Evolutionary conservation across 1,140 invertebrate genomes (phyloP).

Genomic region (Whitmania pigra): DNA sequence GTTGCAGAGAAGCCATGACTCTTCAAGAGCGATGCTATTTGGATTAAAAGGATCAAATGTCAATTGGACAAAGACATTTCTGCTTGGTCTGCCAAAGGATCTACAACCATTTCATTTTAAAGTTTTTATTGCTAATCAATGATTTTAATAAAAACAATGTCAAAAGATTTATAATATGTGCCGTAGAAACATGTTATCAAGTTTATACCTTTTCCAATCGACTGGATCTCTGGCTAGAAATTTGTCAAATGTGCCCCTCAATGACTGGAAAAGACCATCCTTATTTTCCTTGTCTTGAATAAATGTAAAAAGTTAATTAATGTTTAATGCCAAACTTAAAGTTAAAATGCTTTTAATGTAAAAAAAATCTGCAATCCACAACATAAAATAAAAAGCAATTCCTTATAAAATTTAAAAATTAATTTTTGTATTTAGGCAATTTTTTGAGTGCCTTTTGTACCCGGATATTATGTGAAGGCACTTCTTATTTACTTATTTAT

Average conservation of each 20-base stretch:
- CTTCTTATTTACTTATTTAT: too few species aligned
- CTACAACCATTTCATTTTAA: constrained; percentile 27
- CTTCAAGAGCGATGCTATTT: constrained; percentile 54
- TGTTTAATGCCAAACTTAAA: background rate
- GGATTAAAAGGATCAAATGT: constrained; percentile 65
- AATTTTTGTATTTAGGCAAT: too few species aligned
- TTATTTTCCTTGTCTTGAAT: background rate
- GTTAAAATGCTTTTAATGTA: too few species aligned
- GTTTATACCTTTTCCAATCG: constrained; percentile 8
- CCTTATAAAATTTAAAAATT: too few species aligned
- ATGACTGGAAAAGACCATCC: background rate
- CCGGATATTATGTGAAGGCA: too few species aligned
- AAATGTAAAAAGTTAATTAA: background rate
- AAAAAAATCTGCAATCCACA: too few species aligned
- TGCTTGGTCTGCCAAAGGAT: constrained; percentile 45
- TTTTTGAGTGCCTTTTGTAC: too few species aligned
- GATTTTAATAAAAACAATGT: too few species aligned
- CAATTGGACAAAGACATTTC: constrained; percentile 59
- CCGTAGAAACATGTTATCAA: too few species aligned
- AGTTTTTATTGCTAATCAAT: too few species aligned
- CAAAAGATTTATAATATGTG: too few species aligned
- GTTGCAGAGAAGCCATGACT: constrained; percentile 58
- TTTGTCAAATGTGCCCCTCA: background rate
- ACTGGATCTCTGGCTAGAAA: constrained; percentile 5
- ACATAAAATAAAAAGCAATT: too few species aligned